These are phyloP conservation scores for Luffia ferchaultella DNA, from an alignment of 2,888 invertebrate species.

Conservation along the genomic window DNA sequence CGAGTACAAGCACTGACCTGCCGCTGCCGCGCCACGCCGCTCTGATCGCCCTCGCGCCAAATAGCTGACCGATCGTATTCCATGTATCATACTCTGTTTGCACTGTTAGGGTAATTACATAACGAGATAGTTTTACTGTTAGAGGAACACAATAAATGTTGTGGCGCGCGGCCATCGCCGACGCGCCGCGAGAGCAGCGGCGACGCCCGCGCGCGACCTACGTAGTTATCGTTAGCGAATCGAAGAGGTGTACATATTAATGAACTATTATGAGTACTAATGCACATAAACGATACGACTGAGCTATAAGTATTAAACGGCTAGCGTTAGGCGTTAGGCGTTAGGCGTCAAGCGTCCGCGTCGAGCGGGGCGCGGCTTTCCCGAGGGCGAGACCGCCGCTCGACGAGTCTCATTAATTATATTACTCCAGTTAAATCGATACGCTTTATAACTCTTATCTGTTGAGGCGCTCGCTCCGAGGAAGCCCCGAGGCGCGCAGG, in stretches of 20 bases:
- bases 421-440: slow-evolving; percentile 48
- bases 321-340: slow-evolving; percentile 41
- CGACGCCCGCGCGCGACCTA: background rate
- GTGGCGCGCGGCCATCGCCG: slow-evolving; percentile 36
- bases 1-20: slow-evolving; percentile 80
- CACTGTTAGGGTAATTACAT: slow-evolving; percentile 40
- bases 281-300: slow-evolving; percentile 51
- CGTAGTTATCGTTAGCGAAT: slow-evolving; percentile 3
- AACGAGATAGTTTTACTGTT: slow-evolving; percentile 42
- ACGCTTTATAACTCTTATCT: slow-evolving; percentile 53
- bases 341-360: slow-evolving; percentile 39
- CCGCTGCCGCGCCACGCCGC: slow-evolving; percentile 26
- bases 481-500: slow-evolving; percentile 39
- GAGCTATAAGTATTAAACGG: slow-evolving; percentile 37
- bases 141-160: slow-evolving; percentile 40
- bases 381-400: slow-evolving; percentile 23
- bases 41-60: slow-evolving; percentile 45
- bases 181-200: too few species aligned
- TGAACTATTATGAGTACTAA: slow-evolving; percentile 32
- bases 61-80: slow-evolving; percentile 21
- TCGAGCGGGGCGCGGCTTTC: slow-evolving; percentile 22
- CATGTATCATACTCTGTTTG: slow-evolving; percentile 31
- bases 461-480: slow-evolving; percentile 44
- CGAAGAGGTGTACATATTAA: slow-evolving; percentile 41
- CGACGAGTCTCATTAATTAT: slow-evolving; percentile 24